These are phyloP conservation scores for Acleris laterana DNA, from an alignment of 2,888 invertebrate genomes.

Conservation along the genomic window DNA sequence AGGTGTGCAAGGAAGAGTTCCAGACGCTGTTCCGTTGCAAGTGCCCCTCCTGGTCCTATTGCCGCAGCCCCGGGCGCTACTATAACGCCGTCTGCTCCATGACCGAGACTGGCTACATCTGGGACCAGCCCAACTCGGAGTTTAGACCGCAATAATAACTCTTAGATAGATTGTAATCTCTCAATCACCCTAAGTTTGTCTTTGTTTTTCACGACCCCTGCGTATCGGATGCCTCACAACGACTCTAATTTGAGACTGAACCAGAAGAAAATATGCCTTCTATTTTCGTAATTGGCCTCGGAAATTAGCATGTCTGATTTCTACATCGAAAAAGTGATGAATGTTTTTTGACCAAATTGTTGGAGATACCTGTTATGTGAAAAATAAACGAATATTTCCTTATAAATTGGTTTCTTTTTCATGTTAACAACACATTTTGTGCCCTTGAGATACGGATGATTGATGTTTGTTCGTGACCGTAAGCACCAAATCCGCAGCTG, in stretches of 20 bases:
- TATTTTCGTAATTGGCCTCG: conserved; percentile 74
- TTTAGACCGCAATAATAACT: conserved; percentile 68
- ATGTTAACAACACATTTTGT: conserved; percentile 46
- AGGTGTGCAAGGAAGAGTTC: conserved; percentile 96
- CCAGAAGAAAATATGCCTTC: conserved; percentile 72
- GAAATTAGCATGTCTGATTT: conserved; percentile 43
- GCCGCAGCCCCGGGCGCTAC: conserved; percentile 93
- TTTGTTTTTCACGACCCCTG: conserved; percentile 30
- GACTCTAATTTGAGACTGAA: conserved; percentile 78
- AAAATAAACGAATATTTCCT: conserved; percentile 67
- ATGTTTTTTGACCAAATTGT: conserved; percentile 58
- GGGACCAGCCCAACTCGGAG: conserved; percentile 89
- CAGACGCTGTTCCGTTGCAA: conserved; percentile 93
- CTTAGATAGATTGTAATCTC: conserved; percentile 33
- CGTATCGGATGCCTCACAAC: conserved; percentile 53
- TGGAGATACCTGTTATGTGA: conserved; percentile 52
- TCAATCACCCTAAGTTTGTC: conserved; percentile 25
- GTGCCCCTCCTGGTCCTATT: conserved; percentile 95
- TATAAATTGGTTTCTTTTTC: conserved; percentile 48
- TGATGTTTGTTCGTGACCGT: conserved; percentile 40
- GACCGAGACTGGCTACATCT: conserved; percentile 95
- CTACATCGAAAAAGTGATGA: conserved; percentile 47
- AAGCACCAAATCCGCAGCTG: conserved; percentile 48
- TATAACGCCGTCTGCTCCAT: conserved; percentile 96
- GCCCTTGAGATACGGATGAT: conserved; percentile 59